phyloP scores from a whole-genome alignment of 2,888 invertebrate species.

The Mesodorylaimus sp. region DNA sequence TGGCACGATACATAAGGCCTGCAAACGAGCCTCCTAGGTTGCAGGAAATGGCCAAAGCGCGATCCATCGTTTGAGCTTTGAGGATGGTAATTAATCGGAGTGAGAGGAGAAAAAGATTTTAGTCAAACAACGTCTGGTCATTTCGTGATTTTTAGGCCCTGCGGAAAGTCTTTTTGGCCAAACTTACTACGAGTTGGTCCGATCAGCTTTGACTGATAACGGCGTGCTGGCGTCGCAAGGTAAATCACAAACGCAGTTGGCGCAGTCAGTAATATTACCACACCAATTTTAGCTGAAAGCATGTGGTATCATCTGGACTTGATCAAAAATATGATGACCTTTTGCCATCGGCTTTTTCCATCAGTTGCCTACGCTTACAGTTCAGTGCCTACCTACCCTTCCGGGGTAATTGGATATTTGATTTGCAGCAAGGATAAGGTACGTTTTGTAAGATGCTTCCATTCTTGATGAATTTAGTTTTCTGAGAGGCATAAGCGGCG shows the following conservation, averaged over 20 bases:
- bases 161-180: constrained; percentile 53
- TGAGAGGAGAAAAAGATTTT: too few relatives aligned
- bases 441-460: too few relatives aligned
- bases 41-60: too few relatives aligned
- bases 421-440: constrained; percentile 56
- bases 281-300: constrained; percentile 46
- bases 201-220: constrained; percentile 56
- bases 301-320: constrained; percentile 51
- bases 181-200: constrained; percentile 64
- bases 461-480: too few relatives aligned
- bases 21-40: too few relatives aligned
- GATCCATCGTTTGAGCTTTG: too few relatives aligned
- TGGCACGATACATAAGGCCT: too few relatives aligned
- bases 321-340: constrained; percentile 52
- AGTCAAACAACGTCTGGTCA: too few relatives aligned
- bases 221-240: constrained; percentile 85
- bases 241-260: constrained; percentile 15
- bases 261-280: background rate
- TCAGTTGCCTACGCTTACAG: constrained; percentile 58
- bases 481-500: too few relatives aligned
- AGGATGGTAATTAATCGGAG: too few relatives aligned
- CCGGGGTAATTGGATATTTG: constrained; percentile 87
- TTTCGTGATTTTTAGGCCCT: constrained; percentile 39
- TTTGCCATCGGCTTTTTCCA: constrained; percentile 58
- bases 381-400: constrained; percentile 83